A percentile compares a stretch with the other conserved stretches of the same genome.
phyloP scores from a whole-genome alignment of 2,113 vertebrate species.

The Phoxinus phoxinus region DNA sequence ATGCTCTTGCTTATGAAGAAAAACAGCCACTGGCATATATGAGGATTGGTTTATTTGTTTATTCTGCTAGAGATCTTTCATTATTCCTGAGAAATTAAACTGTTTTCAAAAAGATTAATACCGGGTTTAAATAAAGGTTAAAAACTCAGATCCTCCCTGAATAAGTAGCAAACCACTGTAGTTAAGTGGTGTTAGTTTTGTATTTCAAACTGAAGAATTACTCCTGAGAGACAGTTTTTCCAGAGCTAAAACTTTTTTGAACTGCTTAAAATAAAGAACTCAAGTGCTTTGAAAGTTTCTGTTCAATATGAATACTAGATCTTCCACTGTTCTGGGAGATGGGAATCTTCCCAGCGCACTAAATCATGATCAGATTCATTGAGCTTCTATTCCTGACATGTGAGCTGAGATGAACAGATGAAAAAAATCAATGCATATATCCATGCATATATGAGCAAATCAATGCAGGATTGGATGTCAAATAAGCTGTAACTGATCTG shows the following conservation, averaged over 20 bases:
- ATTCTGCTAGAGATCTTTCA: background rate
- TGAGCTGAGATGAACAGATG: background rate
- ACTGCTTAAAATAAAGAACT: background rate
- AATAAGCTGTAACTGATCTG: slow-evolving; percentile 40
- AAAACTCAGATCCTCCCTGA: background rate
- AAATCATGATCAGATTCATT: background rate
- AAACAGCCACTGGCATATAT: slow-evolving; percentile 8
- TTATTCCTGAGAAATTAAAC: background rate
- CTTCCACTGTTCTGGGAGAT: background rate
- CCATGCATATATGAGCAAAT: slow-evolving; percentile 34
- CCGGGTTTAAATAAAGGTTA: background rate
- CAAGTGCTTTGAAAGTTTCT: slow-evolving; percentile 5
- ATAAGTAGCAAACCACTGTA: background rate
- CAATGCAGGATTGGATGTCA: slow-evolving; percentile 30
- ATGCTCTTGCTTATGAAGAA: slow-evolving; percentile 16
- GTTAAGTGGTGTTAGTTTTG: background rate
- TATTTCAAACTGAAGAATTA: background rate
- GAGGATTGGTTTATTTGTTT: slow-evolving; percentile 15
- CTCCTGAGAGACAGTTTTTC: background rate
- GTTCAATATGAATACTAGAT: background rate
- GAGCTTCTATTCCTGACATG: slow-evolving; percentile 19
- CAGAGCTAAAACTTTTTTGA: background rate
- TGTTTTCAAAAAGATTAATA: slow-evolving; percentile 8
- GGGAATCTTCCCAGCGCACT: background rate
- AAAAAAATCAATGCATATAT: slow-evolving; percentile 31